Percentiles rank a stretch among this genome's conserved stretches.
phyloP scores from a whole-genome alignment of 2,888 invertebrate genomes.

The Chrysotoxum bicinctum region DNA sequence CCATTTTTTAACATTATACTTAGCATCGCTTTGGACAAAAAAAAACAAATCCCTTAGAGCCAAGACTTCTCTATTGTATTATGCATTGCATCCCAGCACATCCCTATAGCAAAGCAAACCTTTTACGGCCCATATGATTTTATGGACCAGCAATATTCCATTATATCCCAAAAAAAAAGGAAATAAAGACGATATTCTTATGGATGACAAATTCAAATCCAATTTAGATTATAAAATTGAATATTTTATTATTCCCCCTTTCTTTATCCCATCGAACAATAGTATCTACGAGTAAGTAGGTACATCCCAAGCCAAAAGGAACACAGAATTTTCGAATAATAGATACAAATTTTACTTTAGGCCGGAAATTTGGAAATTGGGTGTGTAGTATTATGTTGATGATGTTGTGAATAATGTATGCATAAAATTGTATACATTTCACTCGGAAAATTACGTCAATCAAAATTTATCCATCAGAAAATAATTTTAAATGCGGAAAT shows the following conservation, averaged over 20 bases:
- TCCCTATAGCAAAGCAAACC: constrained; percentile 17
- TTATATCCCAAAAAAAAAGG: constrained; percentile 20
- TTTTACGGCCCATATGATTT: constrained; percentile 56
- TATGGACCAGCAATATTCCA: constrained; percentile 34
- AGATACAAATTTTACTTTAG: constrained; percentile 11
- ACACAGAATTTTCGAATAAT: not conserved
- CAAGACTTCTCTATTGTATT: not conserved
- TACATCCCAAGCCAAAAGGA: not conserved
- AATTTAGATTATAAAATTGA: constrained; percentile 65
- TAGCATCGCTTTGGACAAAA: not conserved
- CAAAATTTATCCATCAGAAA: constrained; percentile 38
- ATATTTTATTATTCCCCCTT: constrained; percentile 43
- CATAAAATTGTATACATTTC: constrained; percentile 42
- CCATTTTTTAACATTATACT: not conserved
- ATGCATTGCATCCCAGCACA: not conserved
- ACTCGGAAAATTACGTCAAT: constrained; percentile 55
- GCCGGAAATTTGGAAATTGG: not conserved
- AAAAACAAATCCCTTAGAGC: constrained; percentile 6
- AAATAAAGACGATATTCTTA: constrained; percentile 52
- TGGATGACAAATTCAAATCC: constrained; percentile 59
- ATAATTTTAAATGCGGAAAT: not conserved
- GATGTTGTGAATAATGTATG: constrained; percentile 21
- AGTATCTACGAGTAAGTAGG: not conserved
- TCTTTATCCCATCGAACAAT: constrained; percentile 6
- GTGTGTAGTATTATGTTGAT: constrained; percentile 14